Evolutionary conservation across 2,888 invertebrate genomes (phyloP).

Genomic region (Danaus chrysippus): DNA sequence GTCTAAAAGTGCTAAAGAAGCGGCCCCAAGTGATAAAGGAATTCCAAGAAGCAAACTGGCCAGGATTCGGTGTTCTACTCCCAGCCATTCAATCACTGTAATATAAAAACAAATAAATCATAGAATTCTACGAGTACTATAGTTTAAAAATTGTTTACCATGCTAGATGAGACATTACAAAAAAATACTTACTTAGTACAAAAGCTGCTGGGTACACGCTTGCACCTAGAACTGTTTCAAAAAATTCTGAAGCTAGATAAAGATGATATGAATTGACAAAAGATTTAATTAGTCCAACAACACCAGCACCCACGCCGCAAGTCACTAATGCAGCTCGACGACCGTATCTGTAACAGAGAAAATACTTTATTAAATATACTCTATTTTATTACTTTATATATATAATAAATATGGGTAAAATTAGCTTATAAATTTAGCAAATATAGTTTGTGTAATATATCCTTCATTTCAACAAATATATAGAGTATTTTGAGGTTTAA

Average conservation of each 20-base stretch:
- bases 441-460: too few relatives aligned
- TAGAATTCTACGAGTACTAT: not conserved
- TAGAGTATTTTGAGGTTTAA: too few relatives aligned
- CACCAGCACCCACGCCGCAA: constrained; percentile 69
- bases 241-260: constrained; percentile 74
- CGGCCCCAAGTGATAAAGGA: constrained; percentile 85
- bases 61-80: constrained; percentile 84
- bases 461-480: too few relatives aligned
- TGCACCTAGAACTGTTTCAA: constrained; percentile 77
- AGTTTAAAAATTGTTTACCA: too few relatives aligned
- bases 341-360: constrained; percentile 78
- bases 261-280: constrained; percentile 73
- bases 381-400: too few relatives aligned
- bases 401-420: too few relatives aligned
- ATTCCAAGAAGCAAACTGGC: constrained; percentile 85
- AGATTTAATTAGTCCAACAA: constrained; percentile 76
- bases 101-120: constrained; percentile 21
- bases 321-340: constrained; percentile 79
- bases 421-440: too few relatives aligned
- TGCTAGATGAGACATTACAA: too few relatives aligned
- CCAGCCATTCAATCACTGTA: constrained; percentile 87
- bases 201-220: constrained; percentile 80
- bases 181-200: constrained; percentile 73
- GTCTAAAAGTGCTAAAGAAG: constrained; percentile 82
- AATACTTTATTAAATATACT: not conserved